Evolutionary conservation across 2,888 invertebrate species (phyloP).

Genomic region (Himalopsyche tibetana): DNA sequence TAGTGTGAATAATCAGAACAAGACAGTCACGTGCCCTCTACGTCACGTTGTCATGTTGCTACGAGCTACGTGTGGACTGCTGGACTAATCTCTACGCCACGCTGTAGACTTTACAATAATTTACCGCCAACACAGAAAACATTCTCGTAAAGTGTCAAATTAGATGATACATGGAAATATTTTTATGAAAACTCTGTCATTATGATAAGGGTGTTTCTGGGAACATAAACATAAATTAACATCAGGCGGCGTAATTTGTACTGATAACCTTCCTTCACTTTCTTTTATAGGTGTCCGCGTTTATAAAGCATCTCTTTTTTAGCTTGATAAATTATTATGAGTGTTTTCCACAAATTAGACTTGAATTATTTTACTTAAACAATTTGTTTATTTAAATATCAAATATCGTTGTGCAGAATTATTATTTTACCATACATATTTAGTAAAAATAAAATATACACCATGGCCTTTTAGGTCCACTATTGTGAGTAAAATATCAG

Average conservation of each 20-base stretch:
- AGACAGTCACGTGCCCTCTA: constrained; percentile 26
- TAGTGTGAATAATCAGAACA: background rate
- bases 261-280: background rate
- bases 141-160: background rate
- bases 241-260: constrained; percentile 2
- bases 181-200: constrained; percentile 3
- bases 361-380: too few relatives aligned
- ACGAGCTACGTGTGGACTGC: constrained; percentile 30
- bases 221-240: background rate
- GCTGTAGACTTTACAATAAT: constrained; percentile 30
- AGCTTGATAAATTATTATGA: too few relatives aligned
- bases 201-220: constrained; percentile 15
- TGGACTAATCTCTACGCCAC: constrained; percentile 22
- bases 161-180: constrained; percentile 26
- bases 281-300: background rate
- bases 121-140: background rate
- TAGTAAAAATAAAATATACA: too few relatives aligned
- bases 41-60: constrained; percentile 27
- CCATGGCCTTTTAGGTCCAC: too few relatives aligned
- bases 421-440: too few relatives aligned
- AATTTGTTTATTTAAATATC: too few relatives aligned
- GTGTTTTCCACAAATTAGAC: too few relatives aligned
- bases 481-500: too few relatives aligned
- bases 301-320: too few relatives aligned
- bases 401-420: too few relatives aligned